A percentile compares a stretch with the other conserved stretches of the same genome.
Evolutionary conservation across 2,113 vertebrate species (phyloP).

Genomic region (Cochlearius cochlearius): DNA sequence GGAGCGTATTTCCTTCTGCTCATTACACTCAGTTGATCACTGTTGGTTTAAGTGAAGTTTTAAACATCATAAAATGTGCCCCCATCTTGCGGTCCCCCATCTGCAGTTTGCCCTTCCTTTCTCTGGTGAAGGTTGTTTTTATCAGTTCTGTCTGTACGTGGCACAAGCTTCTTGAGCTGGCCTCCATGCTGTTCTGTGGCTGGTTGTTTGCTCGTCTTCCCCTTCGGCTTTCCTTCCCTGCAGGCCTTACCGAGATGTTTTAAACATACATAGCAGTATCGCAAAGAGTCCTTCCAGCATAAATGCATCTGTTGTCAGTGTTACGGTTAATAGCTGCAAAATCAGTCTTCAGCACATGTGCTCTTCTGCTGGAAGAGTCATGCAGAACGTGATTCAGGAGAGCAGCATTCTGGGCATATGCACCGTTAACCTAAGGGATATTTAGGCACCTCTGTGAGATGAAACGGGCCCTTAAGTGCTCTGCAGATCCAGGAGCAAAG

Average conservation of each 20-base stretch:
- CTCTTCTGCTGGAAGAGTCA: neutral
- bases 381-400: neutral
- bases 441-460: neutral
- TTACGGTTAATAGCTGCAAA: neutral
- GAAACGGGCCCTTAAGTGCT: neutral
- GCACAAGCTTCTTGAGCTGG: neutral
- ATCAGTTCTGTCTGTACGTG: neutral
- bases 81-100: constrained; percentile 3
- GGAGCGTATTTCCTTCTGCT: constrained; percentile 2
- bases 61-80: neutral
- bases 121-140: neutral
- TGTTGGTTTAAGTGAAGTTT: neutral
- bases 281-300: neutral
- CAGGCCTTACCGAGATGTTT: neutral
- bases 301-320: rapidly evolving
- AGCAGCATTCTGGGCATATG: rapidly evolving
- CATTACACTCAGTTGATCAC: neutral
- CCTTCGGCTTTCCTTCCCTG: neutral
- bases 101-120: neutral
- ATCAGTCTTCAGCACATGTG: neutral
- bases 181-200: neutral
- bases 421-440: neutral
- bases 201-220: neutral
- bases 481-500: neutral
- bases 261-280: too few species aligned